Evolutionary conservation across 2,888 invertebrate genomes (phyloP), one percentile per base, ranked within the genome.

Genomic region (Nemurella pictetii): DNA sequence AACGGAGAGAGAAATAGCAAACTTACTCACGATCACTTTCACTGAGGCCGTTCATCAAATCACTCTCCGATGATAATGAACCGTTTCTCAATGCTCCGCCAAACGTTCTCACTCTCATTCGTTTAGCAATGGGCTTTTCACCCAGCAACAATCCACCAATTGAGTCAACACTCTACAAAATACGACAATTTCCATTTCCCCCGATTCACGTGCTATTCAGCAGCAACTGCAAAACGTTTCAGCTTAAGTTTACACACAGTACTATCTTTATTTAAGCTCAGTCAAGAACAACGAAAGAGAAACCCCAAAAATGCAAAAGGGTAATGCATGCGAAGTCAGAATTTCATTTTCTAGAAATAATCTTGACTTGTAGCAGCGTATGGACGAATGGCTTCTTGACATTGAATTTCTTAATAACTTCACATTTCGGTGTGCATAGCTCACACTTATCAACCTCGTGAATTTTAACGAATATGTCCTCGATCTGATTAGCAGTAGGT

Each of bases 1-100:
- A 85, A 84, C 75, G 81, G 74, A 80, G 85, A 36, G 84, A 81
- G 85, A 84, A 81, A 80, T 80, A 85, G 78, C 81, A 73, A 25
- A 78, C 73, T 55, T 83, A 75, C 83, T 72, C 73, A 84, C 84
- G 80, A 77, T 85, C 84, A 85, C 85, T 85, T 85, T 85, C 85
- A 85, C 85, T 85, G 28, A 55, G 80, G 82, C 35, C 36, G 84
- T 72, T 55, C 82, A 26, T 55, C 82, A 72, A 82, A 82, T 82
- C 82, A 29, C 27, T 55, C 20, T 12, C 55, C 20, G 55, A 55
- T 55, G 55, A 55, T 55, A 12, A 55, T 55, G 27, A 82, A 82
- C 55, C 25, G 55, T 82, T 82, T 36, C 82, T 72, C 82, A 82
- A 82, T 72, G 28, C 20, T 20, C 55, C 55, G 20, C 55, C 55